Conservation (phyloP, 2,797 vertebrate genomes). For the Potorous gilbertii region DNA sequence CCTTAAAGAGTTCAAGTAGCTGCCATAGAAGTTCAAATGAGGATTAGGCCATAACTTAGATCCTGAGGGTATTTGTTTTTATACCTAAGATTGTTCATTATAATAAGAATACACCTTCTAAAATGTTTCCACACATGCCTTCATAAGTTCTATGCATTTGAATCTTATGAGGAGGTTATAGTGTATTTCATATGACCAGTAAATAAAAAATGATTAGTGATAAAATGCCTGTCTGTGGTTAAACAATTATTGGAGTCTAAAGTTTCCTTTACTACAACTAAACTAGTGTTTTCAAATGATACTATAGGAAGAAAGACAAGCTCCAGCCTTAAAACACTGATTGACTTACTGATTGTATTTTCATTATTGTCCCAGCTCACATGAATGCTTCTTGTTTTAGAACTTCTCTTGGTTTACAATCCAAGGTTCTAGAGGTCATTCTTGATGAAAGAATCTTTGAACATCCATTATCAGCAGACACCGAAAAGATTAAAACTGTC, state of each 20-base stretch:
- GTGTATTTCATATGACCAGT: not conserved
- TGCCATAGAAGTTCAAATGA: not conserved
- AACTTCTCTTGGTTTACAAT: slow-evolving; percentile 62
- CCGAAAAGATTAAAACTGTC: slow-evolving; percentile 79
- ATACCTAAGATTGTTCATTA: not conserved
- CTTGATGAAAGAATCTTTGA: slow-evolving; percentile 73
- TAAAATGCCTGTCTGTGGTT: not conserved
- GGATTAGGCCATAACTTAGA: not conserved
- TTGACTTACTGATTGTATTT: slow-evolving; percentile 45
- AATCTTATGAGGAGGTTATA: not conserved
- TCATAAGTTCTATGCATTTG: not conserved
- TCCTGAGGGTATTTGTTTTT: not conserved
- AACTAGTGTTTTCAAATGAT: not conserved
- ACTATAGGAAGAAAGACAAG: fast-evolving
- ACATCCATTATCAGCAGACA: slow-evolving; percentile 70
- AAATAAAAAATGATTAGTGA: not conserved
- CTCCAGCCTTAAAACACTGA: not conserved
- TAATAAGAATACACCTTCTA: not conserved
- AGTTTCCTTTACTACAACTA: not conserved
- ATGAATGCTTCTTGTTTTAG: slow-evolving; percentile 51
- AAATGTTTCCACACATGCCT: not conserved
- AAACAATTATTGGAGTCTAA: not conserved
- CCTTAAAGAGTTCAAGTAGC: not conserved
- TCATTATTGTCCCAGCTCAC: slow-evolving; percentile 40
- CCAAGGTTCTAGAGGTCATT: slow-evolving; percentile 67